A percentile compares a stretch with the other conserved stretches of the same genome.
phyloP scores from a whole-genome alignment of 2,888 invertebrate genomes.

The Crossocerus cetratus region DNA sequence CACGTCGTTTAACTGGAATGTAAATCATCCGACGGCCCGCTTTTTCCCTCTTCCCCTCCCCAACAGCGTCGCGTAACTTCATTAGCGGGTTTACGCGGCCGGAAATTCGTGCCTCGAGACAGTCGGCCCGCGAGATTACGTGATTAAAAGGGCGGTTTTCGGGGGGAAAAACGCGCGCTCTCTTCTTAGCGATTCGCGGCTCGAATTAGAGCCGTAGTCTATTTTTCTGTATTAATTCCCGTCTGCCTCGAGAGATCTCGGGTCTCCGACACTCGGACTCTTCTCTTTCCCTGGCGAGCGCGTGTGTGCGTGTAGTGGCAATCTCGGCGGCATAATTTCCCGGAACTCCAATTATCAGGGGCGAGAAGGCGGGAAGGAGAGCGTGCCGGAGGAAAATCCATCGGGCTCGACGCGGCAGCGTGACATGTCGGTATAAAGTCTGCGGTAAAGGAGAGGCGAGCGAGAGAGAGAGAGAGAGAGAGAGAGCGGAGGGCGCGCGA shows the following conservation, averaged over 20 bases:
- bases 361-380: too few species aligned
- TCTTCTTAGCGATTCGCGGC: too few species aligned
- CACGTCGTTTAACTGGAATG: slow-evolving; percentile 48
- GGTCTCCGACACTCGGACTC: too few species aligned
- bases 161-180: too few species aligned
- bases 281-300: too few species aligned
- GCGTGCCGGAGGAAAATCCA: background rate
- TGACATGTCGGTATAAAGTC: background rate
- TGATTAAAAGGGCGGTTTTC: too few species aligned
- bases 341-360: too few species aligned
- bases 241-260: too few species aligned
- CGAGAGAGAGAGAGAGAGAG: background rate
- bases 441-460: background rate
- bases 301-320: too few species aligned
- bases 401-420: background rate
- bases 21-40: slow-evolving; percentile 39
- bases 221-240: too few species aligned
- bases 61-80: slow-evolving; percentile 34
- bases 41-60: slow-evolving; percentile 12
- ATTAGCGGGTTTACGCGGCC: slow-evolving; percentile 32
- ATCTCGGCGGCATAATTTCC: too few species aligned
- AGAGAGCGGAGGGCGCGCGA: background rate
- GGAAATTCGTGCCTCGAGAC: slow-evolving; percentile 31
- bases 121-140: background rate
- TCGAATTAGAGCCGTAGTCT: too few species aligned